Conservation (phyloP, 2,113 vertebrate species). For the Chloroceryle aenea region DNA sequence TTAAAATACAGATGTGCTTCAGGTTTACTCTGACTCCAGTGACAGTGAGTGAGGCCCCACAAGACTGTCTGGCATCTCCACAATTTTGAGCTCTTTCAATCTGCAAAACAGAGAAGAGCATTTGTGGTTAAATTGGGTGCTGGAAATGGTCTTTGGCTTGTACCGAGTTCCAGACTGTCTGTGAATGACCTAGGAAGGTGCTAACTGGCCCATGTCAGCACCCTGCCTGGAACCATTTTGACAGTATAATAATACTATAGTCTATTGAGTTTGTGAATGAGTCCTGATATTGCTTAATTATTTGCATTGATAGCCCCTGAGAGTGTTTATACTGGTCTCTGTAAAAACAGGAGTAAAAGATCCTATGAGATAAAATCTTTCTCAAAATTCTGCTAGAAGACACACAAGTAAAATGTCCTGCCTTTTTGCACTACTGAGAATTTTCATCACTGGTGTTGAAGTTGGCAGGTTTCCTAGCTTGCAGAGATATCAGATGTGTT, state of each 20-base stretch:
- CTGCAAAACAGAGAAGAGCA: not conserved
- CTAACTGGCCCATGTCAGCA: not conserved
- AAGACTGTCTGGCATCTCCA: not conserved
- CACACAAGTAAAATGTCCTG: not conserved
- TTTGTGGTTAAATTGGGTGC: not conserved
- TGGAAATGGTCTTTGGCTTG: not conserved
- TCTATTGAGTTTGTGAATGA: not conserved
- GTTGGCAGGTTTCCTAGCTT: not conserved
- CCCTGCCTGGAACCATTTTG: not conserved
- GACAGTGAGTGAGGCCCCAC: not conserved
- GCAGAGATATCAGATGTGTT: accelerated
- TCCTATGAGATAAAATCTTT: not conserved
- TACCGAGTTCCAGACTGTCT: not conserved
- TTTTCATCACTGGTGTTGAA: not conserved
- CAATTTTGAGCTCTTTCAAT: not conserved
- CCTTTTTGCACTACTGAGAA: not conserved
- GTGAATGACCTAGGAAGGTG: not conserved
- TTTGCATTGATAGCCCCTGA: not conserved
- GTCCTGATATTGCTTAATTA: not conserved
- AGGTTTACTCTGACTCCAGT: not conserved
- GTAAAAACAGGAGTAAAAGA: not conserved
- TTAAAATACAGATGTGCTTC: not conserved
- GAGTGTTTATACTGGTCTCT: not conserved
- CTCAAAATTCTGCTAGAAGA: not conserved
- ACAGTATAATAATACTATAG: not conserved